Evolutionary conservation across 2,113 vertebrate genomes (phyloP).

Genomic region (Nothoprocta perdicaria): DNA sequence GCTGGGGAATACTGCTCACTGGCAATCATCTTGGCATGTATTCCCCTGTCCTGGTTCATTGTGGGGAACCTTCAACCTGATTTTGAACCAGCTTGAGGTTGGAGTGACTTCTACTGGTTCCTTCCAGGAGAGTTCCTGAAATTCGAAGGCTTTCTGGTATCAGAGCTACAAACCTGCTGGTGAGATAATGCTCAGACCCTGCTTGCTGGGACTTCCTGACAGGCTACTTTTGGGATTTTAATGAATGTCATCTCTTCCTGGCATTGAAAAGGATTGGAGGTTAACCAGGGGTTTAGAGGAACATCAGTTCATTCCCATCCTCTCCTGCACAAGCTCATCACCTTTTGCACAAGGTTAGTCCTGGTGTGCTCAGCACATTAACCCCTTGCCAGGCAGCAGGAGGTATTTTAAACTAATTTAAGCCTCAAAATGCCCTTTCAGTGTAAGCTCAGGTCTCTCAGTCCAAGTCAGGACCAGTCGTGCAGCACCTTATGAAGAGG

Average conservation of each 20-base stretch:
- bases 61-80: background rate
- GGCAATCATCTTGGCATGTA: background rate
- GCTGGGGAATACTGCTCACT: background rate
- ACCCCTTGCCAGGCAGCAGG: background rate
- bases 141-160: background rate
- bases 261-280: background rate
- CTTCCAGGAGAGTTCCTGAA: background rate
- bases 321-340: background rate
- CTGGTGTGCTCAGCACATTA: accelerated
- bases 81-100: background rate
- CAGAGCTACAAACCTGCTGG: background rate
- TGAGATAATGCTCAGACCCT: background rate
- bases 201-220: background rate
- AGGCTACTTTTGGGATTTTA: background rate
- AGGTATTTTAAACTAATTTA: background rate
- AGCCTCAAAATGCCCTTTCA: background rate
- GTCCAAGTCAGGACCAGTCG: background rate
- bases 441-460: background rate
- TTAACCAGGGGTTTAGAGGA: background rate
- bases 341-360: background rate
- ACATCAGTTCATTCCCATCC: background rate
- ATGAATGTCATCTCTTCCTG: background rate
- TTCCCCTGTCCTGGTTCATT: background rate
- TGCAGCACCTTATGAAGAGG: background rate
- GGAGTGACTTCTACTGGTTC: accelerated